phyloP scores from a whole-genome alignment of 1,140 invertebrate genomes.

The Penaeus vannamei region DNA sequence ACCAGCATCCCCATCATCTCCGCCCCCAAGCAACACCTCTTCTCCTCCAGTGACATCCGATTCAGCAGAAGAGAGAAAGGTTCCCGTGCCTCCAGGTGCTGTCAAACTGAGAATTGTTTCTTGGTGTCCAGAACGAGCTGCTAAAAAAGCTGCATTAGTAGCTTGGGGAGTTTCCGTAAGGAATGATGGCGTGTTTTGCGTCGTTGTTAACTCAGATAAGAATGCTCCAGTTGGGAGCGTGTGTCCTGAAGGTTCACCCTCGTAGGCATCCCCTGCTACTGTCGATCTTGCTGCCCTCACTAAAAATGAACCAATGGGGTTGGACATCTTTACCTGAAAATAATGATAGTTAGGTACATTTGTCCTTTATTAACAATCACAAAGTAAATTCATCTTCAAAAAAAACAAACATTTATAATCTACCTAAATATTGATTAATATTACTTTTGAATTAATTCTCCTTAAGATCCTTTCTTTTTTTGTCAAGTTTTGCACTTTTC shows the following conservation, averaged over 20 bases:
- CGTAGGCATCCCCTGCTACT: not conserved
- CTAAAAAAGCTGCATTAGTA: slow-evolving; percentile 5
- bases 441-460: no score
- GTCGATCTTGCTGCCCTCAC: not conserved
- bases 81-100: not conserved
- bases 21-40: not conserved
- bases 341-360: no score
- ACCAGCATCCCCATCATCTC: not conserved
- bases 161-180: slow-evolving; percentile 7
- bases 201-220: not conserved
- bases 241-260: not conserved
- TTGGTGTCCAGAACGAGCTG: not conserved
- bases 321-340: no score
- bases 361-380: no score
- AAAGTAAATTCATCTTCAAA: no score
- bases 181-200: not conserved
- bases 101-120: slow-evolving; percentile 16
- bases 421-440: no score
- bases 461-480: no score
- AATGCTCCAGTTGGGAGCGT: not conserved
- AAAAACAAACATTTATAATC: no score
- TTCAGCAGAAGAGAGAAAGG: slow-evolving; percentile 9
- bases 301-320: no score
- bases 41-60: slow-evolving; percentile 11
- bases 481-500: no score